Evolutionary conservation across 2,888 invertebrate species (phyloP), one percentile per base, ranked within the genome.

Genomic region (Eumerus sabulonum): DNA sequence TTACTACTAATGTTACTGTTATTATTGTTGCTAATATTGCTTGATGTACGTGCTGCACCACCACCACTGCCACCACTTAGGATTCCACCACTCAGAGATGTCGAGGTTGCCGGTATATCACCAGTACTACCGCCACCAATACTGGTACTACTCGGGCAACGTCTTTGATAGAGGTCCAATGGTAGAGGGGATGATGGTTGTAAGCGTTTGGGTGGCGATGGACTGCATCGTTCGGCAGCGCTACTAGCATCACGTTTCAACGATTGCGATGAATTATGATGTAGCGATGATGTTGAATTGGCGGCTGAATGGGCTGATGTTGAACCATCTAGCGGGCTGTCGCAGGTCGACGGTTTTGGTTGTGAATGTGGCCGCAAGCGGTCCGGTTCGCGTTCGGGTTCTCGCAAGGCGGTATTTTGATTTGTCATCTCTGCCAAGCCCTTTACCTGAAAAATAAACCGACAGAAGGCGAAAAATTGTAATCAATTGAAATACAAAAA

Each of bases 401-500:
- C 86, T 84, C 90, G 85, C 83, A 90, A 86, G 84, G 92, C 92
- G 81, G 90, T 90, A 86, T 93, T 94, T 89, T 94, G 91, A 88
- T 94, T 95, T 88, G 96, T 96, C 95, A 96, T 96, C 90, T 96
- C 96, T 90, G 96, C 96, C 87, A 97, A 91, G 87, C 96, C 96
- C 90, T 96, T 96, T 82, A 96, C 92, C 92, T 92, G 84, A 0
- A 57, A 63, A 18, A 35, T 7, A 16, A 16, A 14, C 2, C 14
- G 18, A 16, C 9, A 35, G 2, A 0, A 12, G 13, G n/a, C 5
- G 2, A 3, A 2, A 19, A 11, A 27, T 4, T 27, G 27, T 7
- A 4, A 7, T 2, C 27, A 27, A 27, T 2, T 27, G n/a, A n/a
- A n/a, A n/a, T n/a, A n/a, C n/a, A n/a, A n/a, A n/a, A n/a, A n/a